Evolutionary conservation across 2,113 vertebrate species (phyloP).

Genomic region (Caranx ignobilis): DNA sequence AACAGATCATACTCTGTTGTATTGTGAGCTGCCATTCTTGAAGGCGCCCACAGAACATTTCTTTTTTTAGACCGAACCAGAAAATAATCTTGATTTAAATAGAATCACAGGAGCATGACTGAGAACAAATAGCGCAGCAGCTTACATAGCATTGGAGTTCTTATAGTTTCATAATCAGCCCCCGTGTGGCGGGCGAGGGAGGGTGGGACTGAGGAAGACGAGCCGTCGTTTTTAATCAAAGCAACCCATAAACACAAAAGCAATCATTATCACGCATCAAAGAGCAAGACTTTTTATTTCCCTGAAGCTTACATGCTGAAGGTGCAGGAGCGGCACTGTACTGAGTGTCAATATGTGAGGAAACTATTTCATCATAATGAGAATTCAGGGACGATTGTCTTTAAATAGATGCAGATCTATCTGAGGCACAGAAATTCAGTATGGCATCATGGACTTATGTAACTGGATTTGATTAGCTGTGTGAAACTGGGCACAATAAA

Average conservation of each 20-base stretch:
- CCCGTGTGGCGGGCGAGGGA: neutral
- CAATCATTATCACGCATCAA: constrained; percentile 36
- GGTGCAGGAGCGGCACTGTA: neutral
- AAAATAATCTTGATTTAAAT: constrained; percentile 73
- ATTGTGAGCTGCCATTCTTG: constrained; percentile 53
- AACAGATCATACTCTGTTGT: constrained; percentile 23
- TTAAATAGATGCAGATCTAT: constrained; percentile 2
- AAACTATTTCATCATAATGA: constrained; percentile 8
- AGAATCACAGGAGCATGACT: constrained; percentile 50
- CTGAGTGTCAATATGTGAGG: neutral
- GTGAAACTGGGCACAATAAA: neutral
- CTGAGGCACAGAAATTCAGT: neutral
- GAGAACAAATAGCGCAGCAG: constrained; percentile 53
- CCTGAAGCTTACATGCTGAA: constrained; percentile 5
- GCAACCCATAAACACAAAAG: constrained; percentile 23
- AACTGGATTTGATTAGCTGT: constrained; percentile 24
- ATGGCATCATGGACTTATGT: constrained; percentile 13
- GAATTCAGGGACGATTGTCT: neutral
- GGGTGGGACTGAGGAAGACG: neutral
- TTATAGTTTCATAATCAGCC: constrained; percentile 57
- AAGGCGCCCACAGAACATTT: constrained; percentile 35
- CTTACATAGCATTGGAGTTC: constrained; percentile 53
- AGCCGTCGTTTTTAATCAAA: constrained; percentile 34
- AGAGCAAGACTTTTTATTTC: constrained; percentile 20
- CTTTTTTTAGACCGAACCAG: constrained; percentile 65